Conservation (phyloP, 2,888 invertebrate species). For the Machimus rusticus region DNA sequence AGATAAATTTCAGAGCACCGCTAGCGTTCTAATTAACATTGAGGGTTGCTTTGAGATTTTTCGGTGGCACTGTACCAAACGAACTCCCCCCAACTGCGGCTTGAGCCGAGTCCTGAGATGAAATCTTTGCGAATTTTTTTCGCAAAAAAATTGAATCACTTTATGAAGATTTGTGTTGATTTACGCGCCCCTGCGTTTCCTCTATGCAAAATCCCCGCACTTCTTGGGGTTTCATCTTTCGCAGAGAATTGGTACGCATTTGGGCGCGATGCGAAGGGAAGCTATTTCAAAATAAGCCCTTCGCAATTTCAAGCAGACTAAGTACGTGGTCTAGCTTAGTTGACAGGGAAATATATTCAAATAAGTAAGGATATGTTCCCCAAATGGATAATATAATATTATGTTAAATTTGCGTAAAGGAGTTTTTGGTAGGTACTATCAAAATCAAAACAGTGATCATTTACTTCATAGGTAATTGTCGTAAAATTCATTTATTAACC, state of each 20-base stretch:
- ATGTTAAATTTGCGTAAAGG: neutral
- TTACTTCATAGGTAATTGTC: no score
- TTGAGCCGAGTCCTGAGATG: neutral
- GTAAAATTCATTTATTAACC: no score
- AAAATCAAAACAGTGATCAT: no score
- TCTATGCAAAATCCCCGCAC: neutral
- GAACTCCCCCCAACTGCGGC: neutral
- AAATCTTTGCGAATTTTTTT: neutral
- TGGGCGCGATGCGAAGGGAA: neutral
- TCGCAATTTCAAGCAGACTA: neutral
- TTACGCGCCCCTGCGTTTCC: neutral
- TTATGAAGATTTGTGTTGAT: neutral
- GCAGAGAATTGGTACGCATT: neutral
- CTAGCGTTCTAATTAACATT: slow-evolving; percentile 26
- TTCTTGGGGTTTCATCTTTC: neutral
- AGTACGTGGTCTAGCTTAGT: neutral
- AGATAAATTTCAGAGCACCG: slow-evolving; percentile 4
- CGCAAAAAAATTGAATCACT: slow-evolving; percentile 11
- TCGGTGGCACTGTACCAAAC: neutral
- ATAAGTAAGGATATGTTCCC: neutral
- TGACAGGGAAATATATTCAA: neutral
- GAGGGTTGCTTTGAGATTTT: neutral
- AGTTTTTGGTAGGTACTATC: no score
- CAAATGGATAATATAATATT: neutral
- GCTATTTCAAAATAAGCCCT: neutral